Percentiles rank a stretch among this genome's conserved stretches.
These are phyloP conservation scores for Subacronicta megacephala DNA, from an alignment of 2,888 invertebrate genomes.

Conservation along the genomic window DNA sequence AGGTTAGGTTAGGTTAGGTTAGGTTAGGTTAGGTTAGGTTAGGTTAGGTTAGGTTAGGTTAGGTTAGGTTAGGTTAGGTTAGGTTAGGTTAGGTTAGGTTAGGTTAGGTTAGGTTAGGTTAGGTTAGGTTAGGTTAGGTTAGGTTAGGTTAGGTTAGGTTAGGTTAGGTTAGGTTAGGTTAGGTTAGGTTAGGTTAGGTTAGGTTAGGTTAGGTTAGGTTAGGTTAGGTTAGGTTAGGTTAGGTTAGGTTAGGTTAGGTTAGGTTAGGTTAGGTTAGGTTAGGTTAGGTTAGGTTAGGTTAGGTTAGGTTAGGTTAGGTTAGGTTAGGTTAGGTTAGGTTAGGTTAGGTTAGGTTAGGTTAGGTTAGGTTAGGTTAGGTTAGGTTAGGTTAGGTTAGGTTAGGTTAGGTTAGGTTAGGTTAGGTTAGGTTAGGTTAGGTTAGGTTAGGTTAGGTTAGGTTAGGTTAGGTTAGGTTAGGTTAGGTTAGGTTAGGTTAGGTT, in stretches of 20 bases:
- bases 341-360: conserved; percentile 36
- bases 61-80: conserved; percentile 18
- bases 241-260: conserved; percentile 1
- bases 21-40: conserved; percentile 8
- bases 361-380: conserved; percentile 48
- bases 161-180: conserved; percentile 28
- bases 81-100: conserved; percentile 19
- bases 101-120: conserved; percentile 43
- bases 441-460: conserved; percentile 36
- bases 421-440: conserved; percentile 19
- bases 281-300: conserved; percentile 13
- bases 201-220: conserved; percentile 39
- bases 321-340: not conserved
- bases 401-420: conserved; percentile 36
- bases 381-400: conserved; percentile 25
- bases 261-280: conserved; percentile 27
- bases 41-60: conserved; percentile 10
- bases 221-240: conserved; percentile 28
- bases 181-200: conserved; percentile 21
- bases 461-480: conserved; percentile 36
- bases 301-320: conserved; percentile 9
- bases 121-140: conserved; percentile 47
- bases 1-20: conserved; percentile 10
- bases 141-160: conserved; percentile 48
- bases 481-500: conserved; percentile 1